Percentiles rank a stretch among this genome's conserved stretches.
Evolutionary conservation across 2,113 vertebrate species (phyloP).

Genomic region (Atherinomorus stipes): DNA sequence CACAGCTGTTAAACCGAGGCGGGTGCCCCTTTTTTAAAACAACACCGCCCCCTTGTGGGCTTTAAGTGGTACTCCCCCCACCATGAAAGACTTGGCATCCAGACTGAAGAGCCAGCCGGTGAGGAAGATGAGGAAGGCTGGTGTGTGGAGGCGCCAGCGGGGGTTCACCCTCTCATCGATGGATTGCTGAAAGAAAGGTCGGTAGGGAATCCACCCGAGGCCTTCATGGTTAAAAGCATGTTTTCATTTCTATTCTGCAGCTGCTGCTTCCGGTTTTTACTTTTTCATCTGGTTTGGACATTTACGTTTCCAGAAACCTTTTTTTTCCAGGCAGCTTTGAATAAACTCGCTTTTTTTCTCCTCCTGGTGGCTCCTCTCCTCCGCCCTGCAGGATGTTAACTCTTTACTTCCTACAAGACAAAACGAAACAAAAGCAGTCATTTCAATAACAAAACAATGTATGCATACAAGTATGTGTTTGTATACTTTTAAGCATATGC

Average conservation of each 20-base stretch:
- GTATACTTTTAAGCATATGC: too few relatives aligned
- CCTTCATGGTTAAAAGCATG: conserved; percentile 1
- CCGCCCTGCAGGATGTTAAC: not conserved
- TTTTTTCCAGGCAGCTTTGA: conserved; percentile 25
- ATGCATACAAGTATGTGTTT: too few relatives aligned
- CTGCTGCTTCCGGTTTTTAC: too few relatives aligned
- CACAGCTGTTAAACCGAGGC: too few relatives aligned
- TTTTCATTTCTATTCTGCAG: too few relatives aligned
- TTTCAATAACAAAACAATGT: too few relatives aligned
- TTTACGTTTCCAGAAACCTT: too few relatives aligned
- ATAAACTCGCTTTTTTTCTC: not conserved
- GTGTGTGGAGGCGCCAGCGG: not conserved
- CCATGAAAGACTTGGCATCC: conserved; percentile 67
- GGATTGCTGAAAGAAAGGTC: too few relatives aligned
- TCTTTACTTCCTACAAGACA: not conserved
- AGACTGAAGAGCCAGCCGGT: conserved; percentile 43
- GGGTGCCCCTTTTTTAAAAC: conserved; percentile 1
- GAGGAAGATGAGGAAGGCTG: not conserved
- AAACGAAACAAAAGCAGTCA: not conserved
- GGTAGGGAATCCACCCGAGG: conserved; percentile 13
- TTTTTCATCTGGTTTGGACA: not conserved
- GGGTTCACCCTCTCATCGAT: not conserved
- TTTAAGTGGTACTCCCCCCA: conserved; percentile 32
- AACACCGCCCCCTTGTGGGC: conserved; percentile 61
- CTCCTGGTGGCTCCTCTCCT: not conserved